Evolutionary conservation across 2,797 vertebrate genomes (phyloP).

Genomic region (Cyclura pinguis): DNA sequence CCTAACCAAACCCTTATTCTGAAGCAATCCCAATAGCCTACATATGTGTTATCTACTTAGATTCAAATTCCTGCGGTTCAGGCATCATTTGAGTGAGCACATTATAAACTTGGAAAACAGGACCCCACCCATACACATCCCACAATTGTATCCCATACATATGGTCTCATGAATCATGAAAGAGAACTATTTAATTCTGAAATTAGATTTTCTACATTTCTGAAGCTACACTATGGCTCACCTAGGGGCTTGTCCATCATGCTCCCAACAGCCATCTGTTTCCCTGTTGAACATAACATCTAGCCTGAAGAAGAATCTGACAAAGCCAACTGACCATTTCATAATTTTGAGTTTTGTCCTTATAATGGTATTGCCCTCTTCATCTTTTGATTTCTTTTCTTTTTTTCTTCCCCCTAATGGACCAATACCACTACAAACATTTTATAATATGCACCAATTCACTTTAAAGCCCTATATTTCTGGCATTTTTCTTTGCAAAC

Average conservation of each 20-base stretch:
- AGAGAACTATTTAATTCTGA: neutral
- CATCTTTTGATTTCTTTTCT: neutral
- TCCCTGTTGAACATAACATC: neutral
- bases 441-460: neutral
- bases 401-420: neutral
- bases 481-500: constrained; percentile 6
- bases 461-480: neutral
- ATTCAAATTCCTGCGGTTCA: too few species aligned
- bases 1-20: neutral
- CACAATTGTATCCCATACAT: neutral
- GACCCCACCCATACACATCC: neutral
- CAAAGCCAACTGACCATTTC: neutral
- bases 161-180: neutral
- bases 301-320: neutral
- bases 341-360: neutral
- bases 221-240: neutral
- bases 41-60: neutral
- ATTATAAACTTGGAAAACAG: neutral
- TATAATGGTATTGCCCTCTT: neutral
- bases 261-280: neutral
- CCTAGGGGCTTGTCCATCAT: neutral
- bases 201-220: neutral
- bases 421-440: neutral
- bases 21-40: neutral
- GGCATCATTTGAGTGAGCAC: neutral